Evolutionary conservation across 2,888 invertebrate species (phyloP).

Genomic region (Epinotia bilunana): DNA sequence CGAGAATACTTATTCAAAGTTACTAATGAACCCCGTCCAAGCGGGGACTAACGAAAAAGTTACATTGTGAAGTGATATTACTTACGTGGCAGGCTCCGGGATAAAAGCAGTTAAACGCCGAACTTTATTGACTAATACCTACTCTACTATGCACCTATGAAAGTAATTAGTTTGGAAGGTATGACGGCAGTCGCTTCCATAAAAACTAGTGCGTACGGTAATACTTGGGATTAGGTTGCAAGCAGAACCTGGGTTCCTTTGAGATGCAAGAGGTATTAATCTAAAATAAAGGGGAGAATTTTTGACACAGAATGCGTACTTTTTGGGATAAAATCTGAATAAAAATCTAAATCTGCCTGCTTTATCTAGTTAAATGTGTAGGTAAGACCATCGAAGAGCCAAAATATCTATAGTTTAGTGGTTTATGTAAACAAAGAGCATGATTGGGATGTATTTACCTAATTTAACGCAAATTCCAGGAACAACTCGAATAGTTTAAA

Average conservation of each 20-base stretch:
- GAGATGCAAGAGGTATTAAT: background rate
- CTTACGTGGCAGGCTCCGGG: background rate
- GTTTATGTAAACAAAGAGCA: background rate
- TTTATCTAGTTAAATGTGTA: background rate
- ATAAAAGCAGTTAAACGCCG: background rate
- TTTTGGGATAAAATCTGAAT: background rate
- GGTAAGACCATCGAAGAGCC: background rate
- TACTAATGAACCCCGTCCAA: background rate
- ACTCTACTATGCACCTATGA: no score
- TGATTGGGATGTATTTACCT: background rate
- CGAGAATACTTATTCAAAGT: conserved; percentile 5
- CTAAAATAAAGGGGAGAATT: background rate
- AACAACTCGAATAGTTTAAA: background rate
- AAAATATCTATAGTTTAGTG: background rate
- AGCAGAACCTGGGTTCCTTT: background rate
- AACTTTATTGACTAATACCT: background rate
- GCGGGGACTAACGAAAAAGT: background rate
- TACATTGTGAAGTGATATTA: conserved; percentile 1
- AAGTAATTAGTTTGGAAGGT: no score
- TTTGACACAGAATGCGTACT: background rate
- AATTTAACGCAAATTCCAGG: background rate
- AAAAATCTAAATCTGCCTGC: background rate
- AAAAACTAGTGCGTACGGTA: background rate
- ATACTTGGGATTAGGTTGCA: background rate
- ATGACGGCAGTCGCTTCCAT: background rate